Base-by-base conservation (phyloP, 1,140 invertebrate genomes). In the Drosophila pallidifrons region DNA sequence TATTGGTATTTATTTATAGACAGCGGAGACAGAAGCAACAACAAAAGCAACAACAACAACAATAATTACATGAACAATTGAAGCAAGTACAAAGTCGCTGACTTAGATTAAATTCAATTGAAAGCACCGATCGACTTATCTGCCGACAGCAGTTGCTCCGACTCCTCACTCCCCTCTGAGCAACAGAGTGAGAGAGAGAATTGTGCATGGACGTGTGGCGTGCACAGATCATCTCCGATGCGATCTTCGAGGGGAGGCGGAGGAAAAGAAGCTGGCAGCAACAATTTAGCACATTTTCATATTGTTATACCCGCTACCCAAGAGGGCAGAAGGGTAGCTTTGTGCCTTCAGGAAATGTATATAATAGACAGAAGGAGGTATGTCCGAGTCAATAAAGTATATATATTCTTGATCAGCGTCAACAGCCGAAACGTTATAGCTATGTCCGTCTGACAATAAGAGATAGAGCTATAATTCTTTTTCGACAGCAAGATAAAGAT, bases 221-320 rank as follows among this genome's bases (percentile, higher is more conserved):
- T 82, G 80, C 30, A 46, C 78, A 73, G 60, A 35, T 38, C 30
- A 13, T 20, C 1, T 38, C 8, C 20, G 46, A 32, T 16, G 5
- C 13, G 35, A 38, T 38, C 35, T 38, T 10, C 35, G 10, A 13
- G 35, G 16, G 10, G 28, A 32, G 16, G 30, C 65, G 1, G 13
- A 51, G 57, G 20, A 32, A 45, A 55, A 35, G 47, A 52, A 32
- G 63, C 47, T 54, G 46, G 13, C 64, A 43, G 57, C 75, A 49
- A 41, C 32, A 70, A 72, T 77, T 88, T 82, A 87, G 79, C 82
- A 87, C 83, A 88, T 82, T 79, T 87, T 61, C 13, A 1, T 11
- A 64, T 41, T 64, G 49, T 64, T 13, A 61, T 51, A 61, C 46
- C 15, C 46, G 30, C 5, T 25, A 25, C 0, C 3, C 30, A 32